These are phyloP conservation scores for Aphrophora alni DNA, from an alignment of 2,888 invertebrate genomes.

Conservation along the genomic window DNA sequence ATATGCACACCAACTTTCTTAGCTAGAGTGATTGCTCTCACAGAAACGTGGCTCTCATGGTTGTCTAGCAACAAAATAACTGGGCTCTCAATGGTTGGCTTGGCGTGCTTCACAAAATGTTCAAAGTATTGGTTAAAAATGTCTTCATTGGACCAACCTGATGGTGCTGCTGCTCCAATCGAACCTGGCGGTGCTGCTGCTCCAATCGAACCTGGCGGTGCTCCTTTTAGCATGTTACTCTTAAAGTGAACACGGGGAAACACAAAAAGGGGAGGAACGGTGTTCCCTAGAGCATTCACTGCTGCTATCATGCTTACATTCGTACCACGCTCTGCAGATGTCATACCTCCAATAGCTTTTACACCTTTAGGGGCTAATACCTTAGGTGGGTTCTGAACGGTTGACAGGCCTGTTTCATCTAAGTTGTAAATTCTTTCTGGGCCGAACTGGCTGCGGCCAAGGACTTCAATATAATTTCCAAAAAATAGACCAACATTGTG, in stretches of 20 bases:
- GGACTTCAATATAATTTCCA: constrained; percentile 24
- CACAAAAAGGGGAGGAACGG: constrained; percentile 48
- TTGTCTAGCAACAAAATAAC: constrained; percentile 53
- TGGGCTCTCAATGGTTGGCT: constrained; percentile 49
- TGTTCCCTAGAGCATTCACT: constrained; percentile 47
- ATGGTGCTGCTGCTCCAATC: constrained; percentile 50
- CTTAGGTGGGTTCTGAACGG: constrained; percentile 55
- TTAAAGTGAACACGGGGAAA: constrained; percentile 50
- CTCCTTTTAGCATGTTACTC: constrained; percentile 53
- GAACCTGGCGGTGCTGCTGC: constrained; percentile 52
- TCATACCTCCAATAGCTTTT: constrained; percentile 57
- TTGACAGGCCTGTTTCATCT: too few species aligned
- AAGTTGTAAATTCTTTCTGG: constrained; percentile 54
- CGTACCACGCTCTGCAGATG: constrained; percentile 55
- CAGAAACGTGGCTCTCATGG: constrained; percentile 52
- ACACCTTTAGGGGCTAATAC: constrained; percentile 55
- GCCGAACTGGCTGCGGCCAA: constrained; percentile 23
- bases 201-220: constrained; percentile 54
- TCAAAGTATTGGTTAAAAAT: constrained; percentile 52
- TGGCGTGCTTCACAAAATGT: constrained; percentile 52
- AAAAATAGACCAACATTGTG: constrained; percentile 32
- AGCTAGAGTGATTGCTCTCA: constrained; percentile 52
- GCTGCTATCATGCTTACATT: constrained; percentile 42
- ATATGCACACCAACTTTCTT: too few species aligned
- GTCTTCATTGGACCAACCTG: constrained; percentile 54